phyloP scores from a whole-genome alignment of 2,113 vertebrate genomes.

The Callionymus lyra region DNA sequence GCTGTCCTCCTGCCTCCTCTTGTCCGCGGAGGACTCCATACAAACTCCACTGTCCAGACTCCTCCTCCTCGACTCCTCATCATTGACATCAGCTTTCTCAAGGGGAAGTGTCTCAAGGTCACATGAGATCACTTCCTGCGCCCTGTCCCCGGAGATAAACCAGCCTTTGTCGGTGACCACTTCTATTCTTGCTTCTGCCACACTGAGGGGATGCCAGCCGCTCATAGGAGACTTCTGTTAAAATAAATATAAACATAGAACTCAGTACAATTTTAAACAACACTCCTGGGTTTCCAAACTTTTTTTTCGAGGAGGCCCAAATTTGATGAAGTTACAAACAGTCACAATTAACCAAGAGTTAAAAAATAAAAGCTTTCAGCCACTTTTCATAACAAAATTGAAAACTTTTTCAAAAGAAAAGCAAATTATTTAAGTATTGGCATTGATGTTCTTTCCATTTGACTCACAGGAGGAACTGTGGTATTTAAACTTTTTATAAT shows the following conservation, averaged over 20 bases:
- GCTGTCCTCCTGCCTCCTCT: conserved; percentile 54
- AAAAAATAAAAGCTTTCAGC: too few species aligned
- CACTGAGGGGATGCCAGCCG: conserved; percentile 52
- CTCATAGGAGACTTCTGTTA: conserved; percentile 50
- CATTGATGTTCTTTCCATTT: too few species aligned
- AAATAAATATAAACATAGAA: conserved; percentile 1
- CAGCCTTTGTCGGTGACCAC: conserved; percentile 63
- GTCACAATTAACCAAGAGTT: too few species aligned
- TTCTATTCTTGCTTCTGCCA: conserved; percentile 45
- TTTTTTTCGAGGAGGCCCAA: too few species aligned
- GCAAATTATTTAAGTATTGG: too few species aligned
- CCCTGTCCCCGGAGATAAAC: conserved; percentile 37
- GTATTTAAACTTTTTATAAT: too few species aligned
- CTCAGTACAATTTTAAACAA: too few species aligned
- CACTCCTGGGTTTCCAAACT: too few species aligned
- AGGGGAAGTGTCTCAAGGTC: neutral
- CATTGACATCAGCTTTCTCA: neutral
- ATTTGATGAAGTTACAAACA: too few species aligned
- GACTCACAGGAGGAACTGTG: too few species aligned
- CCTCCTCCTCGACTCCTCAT: conserved; percentile 37
- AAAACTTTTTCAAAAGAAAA: too few species aligned
- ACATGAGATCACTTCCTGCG: neutral
- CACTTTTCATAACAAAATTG: too few species aligned
- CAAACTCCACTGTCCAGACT: conserved; percentile 61
- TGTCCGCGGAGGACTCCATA: conserved; percentile 24